A percentile compares a stretch with the other conserved stretches of the same genome.
These are phyloP conservation scores for Anisognathus igniventris DNA, from an alignment of 2,797 vertebrate genomes.

Conservation along the genomic window DNA sequence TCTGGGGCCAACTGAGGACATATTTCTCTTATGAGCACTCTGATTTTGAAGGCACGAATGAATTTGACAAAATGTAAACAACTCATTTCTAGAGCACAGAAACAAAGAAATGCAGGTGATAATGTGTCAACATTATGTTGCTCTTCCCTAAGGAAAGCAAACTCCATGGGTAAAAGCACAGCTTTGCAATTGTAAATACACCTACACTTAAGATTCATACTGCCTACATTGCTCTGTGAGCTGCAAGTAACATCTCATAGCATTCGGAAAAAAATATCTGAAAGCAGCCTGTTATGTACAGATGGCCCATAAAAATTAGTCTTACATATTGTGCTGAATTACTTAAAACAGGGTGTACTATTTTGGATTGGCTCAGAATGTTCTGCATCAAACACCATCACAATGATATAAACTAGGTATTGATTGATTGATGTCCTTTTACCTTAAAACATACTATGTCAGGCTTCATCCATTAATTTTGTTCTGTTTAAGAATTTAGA, in stretches of 20 bases:
- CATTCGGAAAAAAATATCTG: background rate
- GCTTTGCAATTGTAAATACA: background rate
- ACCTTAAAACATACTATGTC: background rate
- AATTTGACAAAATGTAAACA: background rate
- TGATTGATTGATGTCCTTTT: conserved; percentile 18
- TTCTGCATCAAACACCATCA: background rate
- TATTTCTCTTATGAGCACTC: background rate
- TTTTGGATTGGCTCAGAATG: background rate
- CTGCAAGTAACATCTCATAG: background rate
- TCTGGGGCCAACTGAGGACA: background rate
- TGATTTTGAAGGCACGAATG: background rate
- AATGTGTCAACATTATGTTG: background rate
- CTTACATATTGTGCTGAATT: background rate
- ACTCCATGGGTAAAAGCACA: background rate
- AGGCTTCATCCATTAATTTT: conserved; percentile 24
- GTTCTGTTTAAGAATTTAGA: background rate
- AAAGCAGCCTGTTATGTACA: background rate
- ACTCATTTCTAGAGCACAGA: background rate
- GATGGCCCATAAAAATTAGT: background rate
- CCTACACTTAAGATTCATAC: background rate
- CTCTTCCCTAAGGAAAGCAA: background rate
- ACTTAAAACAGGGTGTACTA: background rate
- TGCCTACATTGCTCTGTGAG: background rate
- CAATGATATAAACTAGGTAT: conserved; percentile 4
- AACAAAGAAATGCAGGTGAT: background rate